These are phyloP conservation scores for Buteo buteo DNA, from an alignment of 2,113 vertebrate genomes.

Conservation along the genomic window DNA sequence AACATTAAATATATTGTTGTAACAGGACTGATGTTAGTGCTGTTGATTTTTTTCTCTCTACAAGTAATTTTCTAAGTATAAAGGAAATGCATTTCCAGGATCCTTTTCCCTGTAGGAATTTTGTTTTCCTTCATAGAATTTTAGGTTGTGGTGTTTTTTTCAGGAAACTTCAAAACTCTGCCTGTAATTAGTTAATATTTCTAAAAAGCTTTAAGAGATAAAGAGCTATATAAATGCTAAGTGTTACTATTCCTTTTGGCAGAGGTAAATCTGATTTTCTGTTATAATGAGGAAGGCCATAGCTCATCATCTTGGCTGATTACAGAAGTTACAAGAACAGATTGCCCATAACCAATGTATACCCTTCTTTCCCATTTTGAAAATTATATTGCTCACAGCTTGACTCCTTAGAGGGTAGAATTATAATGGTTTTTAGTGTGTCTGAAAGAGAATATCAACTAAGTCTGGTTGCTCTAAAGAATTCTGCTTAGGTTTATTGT, in stretches of 20 bases:
- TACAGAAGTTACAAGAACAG: slow-evolving; percentile 27
- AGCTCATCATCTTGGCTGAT: slow-evolving; percentile 50
- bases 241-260: slow-evolving; percentile 9
- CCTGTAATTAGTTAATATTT: slow-evolving; percentile 40
- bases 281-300: slow-evolving; percentile 12
- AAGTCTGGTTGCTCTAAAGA: neutral
- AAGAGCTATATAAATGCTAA: slow-evolving; percentile 41
- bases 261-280: slow-evolving; percentile 46
- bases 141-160: neutral
- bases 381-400: slow-evolving; percentile 62
- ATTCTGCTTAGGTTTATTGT: neutral
- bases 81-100: neutral
- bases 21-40: neutral
- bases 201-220: neutral
- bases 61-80: neutral
- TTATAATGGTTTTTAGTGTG: neutral
- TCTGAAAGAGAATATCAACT: slow-evolving; percentile 21
- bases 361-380: slow-evolving; percentile 21
- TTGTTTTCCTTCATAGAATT: neutral
- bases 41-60: neutral
- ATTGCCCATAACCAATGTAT: slow-evolving; percentile 53
- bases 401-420: slow-evolving; percentile 45
- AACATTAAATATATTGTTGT: neutral
- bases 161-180: neutral
- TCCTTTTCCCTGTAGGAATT: neutral